Evolutionary conservation across 2,797 vertebrate species (phyloP).

Genomic region (Microctenopoma steveboyesi): DNA sequence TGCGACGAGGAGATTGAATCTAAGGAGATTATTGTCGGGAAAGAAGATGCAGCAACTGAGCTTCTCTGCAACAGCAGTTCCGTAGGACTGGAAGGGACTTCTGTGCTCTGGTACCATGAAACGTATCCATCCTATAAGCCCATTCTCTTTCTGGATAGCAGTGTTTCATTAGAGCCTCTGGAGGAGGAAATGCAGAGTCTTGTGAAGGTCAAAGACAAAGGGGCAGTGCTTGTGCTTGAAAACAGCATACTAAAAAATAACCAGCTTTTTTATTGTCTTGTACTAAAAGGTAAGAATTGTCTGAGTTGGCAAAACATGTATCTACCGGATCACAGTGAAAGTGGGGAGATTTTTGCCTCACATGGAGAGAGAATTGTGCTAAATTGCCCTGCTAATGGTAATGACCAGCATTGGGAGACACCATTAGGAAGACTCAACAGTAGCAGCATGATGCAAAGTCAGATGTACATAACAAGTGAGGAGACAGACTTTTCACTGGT

Average conservation of each 20-base stretch:
- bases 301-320: constrained; percentile 70
- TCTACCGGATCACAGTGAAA: constrained; percentile 37
- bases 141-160: constrained; percentile 74
- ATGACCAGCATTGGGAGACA: constrained; percentile 75
- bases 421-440: constrained; percentile 67
- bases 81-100: constrained; percentile 17
- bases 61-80: constrained; percentile 64
- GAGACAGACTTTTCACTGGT: constrained; percentile 64
- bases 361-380: constrained; percentile 71
- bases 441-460: neutral
- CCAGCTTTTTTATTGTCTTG: constrained; percentile 69
- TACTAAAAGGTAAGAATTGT: constrained; percentile 65
- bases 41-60: constrained; percentile 34
- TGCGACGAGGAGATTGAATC: constrained; percentile 61
- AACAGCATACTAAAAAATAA: constrained; percentile 35
- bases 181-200: constrained; percentile 42
- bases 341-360: constrained; percentile 57
- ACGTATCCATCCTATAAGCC: constrained; percentile 15
- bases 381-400: constrained; percentile 55
- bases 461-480: constrained; percentile 48
- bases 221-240: constrained; percentile 57
- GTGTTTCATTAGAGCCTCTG: constrained; percentile 60
- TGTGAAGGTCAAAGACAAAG: constrained; percentile 58
- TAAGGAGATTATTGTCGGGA: constrained; percentile 46
- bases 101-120: constrained; percentile 80